Conservation (phyloP, 2,797 vertebrate species). For the Silurus aristotelis region DNA sequence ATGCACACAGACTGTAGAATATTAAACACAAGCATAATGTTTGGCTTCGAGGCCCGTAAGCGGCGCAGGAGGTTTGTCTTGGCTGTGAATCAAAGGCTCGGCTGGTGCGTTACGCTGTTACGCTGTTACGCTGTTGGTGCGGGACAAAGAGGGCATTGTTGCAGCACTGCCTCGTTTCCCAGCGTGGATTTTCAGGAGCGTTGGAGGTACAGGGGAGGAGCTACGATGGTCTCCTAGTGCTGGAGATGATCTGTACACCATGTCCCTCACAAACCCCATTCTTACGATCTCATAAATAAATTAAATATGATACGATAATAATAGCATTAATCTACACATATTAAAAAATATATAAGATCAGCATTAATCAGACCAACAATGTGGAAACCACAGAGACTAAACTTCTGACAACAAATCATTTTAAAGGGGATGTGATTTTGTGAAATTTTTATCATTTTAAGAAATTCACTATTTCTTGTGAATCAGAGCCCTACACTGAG, state of each 20-base stretch:
- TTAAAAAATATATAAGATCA: too few species aligned
- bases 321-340: too few species aligned
- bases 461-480: too few species aligned
- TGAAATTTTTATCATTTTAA: too few species aligned
- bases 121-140: slow-evolving; percentile 69
- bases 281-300: background rate
- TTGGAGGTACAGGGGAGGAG: slow-evolving; percentile 68
- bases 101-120: slow-evolving; percentile 79
- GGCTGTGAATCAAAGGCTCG: slow-evolving; percentile 84
- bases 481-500: too few species aligned
- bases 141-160: slow-evolving; percentile 87
- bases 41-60: slow-evolving; percentile 86
- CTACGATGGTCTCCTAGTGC: slow-evolving; percentile 72
- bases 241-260: slow-evolving; percentile 60
- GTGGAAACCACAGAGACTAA: too few species aligned
- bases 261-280: too few species aligned
- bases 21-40: slow-evolving; percentile 86
- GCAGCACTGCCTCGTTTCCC: slow-evolving; percentile 74
- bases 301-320: too few species aligned
- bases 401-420: too few species aligned
- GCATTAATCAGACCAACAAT: too few species aligned
- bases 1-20: slow-evolving; percentile 81
- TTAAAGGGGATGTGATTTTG: too few species aligned
- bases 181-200: slow-evolving; percentile 70
- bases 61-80: slow-evolving; percentile 85